These are phyloP conservation scores for Leptonema lineaticorne DNA, from an alignment of 1,140 invertebrate species.

Conservation along the genomic window DNA sequence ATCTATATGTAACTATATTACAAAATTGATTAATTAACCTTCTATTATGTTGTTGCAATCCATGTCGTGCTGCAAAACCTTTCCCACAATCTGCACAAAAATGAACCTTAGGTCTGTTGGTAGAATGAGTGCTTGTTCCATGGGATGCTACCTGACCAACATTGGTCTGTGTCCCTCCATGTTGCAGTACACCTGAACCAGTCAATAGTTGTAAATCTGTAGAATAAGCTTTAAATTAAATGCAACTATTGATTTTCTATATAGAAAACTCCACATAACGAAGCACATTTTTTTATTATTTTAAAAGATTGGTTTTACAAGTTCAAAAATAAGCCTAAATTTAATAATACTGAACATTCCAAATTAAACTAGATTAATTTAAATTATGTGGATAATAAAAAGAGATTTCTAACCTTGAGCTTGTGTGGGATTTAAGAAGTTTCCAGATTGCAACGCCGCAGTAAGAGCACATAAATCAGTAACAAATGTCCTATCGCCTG, in stretches of 20 bases:
- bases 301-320: no score
- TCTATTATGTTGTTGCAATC: constrained; percentile 72
- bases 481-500: constrained; percentile 79
- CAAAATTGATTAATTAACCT: no score
- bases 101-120: constrained; percentile 69
- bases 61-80: constrained; percentile 80
- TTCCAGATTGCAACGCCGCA: constrained; percentile 69
- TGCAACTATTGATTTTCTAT: constrained; percentile 40
- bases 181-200: constrained; percentile 44
- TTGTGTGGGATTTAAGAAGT: constrained; percentile 60
- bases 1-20: no score
- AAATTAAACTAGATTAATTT: no score
- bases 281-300: background rate
- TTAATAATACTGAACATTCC: no score
- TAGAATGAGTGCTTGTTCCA: constrained; percentile 42
- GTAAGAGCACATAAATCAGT: constrained; percentile 82
- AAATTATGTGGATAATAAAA: no score
- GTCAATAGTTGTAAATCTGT: constrained; percentile 38
- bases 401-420: constrained; percentile 48
- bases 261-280: background rate
- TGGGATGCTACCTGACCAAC: constrained; percentile 12
- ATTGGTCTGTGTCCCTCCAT: constrained; percentile 24
- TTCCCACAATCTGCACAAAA: constrained; percentile 81
- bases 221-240: constrained; percentile 24
- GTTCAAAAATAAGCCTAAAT: no score